Evolutionary conservation across 2,888 invertebrate genomes (phyloP).

Genomic region (Phasia obesa): DNA sequence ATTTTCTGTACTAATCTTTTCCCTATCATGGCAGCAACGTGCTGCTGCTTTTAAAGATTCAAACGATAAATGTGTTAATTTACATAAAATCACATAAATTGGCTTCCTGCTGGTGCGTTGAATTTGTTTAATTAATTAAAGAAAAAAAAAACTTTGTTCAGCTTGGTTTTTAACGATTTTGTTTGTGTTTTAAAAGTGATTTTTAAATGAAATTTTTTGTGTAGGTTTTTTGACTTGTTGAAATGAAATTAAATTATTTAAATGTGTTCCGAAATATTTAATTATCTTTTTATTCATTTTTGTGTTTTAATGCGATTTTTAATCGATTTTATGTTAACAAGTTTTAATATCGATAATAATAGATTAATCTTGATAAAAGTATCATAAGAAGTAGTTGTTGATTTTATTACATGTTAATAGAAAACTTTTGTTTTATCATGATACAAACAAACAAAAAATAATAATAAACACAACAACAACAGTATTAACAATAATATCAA

Average conservation of each 20-base stretch:
- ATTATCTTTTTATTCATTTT: constrained; percentile 56
- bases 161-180: constrained; percentile 28
- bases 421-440: neutral
- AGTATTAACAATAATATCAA: neutral
- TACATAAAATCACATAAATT: constrained; percentile 71
- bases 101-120: constrained; percentile 66
- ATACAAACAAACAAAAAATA: neutral
- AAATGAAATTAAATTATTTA: constrained; percentile 58
- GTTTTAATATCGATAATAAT: constrained; percentile 57
- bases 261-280: constrained; percentile 62
- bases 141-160: constrained; percentile 58
- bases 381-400: constrained; percentile 54
- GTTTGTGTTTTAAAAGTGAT: constrained; percentile 20
- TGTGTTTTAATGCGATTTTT: constrained; percentile 60
- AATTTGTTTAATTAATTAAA: constrained; percentile 70
- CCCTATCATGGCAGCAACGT: no score
- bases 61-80: constrained; percentile 70
- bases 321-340: constrained; percentile 62
- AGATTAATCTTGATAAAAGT: constrained; percentile 51
- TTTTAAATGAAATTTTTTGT: constrained; percentile 29
- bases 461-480: neutral
- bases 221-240: constrained; percentile 50
- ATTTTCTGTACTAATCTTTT: no score
- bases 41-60: constrained; percentile 51
- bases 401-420: constrained; percentile 59